Conservation (phyloP, 2,113 vertebrate genomes). For the Lathamus discolor region DNA sequence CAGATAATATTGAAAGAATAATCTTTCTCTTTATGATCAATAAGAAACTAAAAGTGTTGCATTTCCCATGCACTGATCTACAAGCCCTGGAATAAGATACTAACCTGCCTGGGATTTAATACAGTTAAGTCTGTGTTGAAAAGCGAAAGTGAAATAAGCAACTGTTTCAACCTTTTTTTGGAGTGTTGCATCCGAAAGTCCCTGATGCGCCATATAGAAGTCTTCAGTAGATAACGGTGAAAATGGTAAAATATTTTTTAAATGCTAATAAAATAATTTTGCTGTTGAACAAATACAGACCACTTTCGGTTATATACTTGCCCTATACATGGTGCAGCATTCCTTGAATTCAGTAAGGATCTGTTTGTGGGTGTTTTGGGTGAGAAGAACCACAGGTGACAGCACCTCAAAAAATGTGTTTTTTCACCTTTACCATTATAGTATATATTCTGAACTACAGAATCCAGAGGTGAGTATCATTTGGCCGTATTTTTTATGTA, state of each 20-base stretch:
- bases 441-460: slow-evolving; percentile 2
- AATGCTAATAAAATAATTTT: not conserved
- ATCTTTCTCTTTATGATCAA: not conserved
- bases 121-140: not conserved
- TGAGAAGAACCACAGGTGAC: slow-evolving; percentile 19
- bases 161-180: not conserved
- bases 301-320: not conserved
- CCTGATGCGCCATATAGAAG: not conserved
- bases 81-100: not conserved
- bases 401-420: not conserved
- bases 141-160: not conserved
- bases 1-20: slow-evolving; percentile 9
- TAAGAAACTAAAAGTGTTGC: not conserved
- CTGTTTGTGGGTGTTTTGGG: slow-evolving; percentile 16
- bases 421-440: slow-evolving; percentile 6
- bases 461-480: slow-evolving; percentile 36
- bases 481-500: not conserved
- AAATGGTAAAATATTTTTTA: not conserved
- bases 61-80: not conserved
- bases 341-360: not conserved
- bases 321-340: not conserved
- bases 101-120: not conserved
- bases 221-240: not conserved
- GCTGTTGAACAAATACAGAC: not conserved
- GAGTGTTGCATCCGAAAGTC: not conserved